Percentiles rank a stretch among this genome's conserved stretches.
Conservation (phyloP, 1,140 invertebrate species). For the Pollicipes pollicipes region DNA sequence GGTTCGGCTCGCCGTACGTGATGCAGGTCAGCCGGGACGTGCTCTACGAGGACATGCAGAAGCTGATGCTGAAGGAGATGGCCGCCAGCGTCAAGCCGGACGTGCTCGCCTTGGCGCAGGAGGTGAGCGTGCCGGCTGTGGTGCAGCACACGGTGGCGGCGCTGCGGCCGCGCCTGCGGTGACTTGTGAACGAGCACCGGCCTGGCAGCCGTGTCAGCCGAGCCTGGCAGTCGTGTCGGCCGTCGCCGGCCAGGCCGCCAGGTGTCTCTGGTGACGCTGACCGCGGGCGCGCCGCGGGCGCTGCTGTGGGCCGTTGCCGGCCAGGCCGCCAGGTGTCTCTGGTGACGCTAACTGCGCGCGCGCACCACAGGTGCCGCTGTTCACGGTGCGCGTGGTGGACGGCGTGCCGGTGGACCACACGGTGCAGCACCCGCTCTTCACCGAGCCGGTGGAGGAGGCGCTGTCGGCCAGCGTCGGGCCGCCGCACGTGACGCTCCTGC, state of each 20-base stretch:
- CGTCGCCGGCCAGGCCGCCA: too few relatives aligned
- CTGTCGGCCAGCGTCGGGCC: constrained; percentile 31
- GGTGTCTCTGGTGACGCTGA: too few relatives aligned
- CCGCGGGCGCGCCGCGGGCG: too few relatives aligned
- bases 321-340: too few relatives aligned
- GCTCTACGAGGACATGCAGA: constrained; percentile 71
- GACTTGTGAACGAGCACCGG: too few relatives aligned
- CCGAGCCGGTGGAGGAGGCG: constrained; percentile 73
- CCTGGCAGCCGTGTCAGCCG: too few relatives aligned
- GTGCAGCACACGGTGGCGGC: too few relatives aligned
- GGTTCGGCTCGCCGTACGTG: constrained; percentile 61
- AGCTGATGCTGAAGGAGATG: constrained; percentile 73
- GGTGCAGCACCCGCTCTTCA: constrained; percentile 80
- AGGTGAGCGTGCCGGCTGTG: constrained; percentile 26
- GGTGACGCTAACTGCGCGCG: too few relatives aligned
- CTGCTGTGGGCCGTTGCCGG: too few relatives aligned
- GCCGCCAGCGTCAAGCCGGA: constrained; percentile 49
- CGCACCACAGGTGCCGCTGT: constrained; percentile 31
- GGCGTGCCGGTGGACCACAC: constrained; percentile 40
- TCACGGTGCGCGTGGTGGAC: constrained; percentile 61
- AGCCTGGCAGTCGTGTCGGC: too few relatives aligned
- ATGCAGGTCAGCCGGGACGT: constrained; percentile 74
- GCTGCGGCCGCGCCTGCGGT: too few relatives aligned
- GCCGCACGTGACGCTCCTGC: constrained; percentile 8
- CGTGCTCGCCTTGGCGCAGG: constrained; percentile 36